Conservation (phyloP, 2,888 invertebrate genomes). For the Elmis aenea region DNA sequence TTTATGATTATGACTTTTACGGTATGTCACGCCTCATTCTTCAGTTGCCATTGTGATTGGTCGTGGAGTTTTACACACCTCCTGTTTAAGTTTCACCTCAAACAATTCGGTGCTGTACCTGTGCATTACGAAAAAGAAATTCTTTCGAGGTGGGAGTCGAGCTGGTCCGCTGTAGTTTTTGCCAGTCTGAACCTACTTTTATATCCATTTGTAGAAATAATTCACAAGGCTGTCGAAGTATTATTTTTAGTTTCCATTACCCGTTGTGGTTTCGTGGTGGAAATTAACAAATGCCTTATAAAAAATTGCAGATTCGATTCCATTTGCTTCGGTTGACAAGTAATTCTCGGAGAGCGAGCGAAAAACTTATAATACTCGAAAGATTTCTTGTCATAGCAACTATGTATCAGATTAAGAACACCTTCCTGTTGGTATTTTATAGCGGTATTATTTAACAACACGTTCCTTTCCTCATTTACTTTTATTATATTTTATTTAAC, state of each 20-base stretch:
- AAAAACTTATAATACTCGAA: too few relatives aligned
- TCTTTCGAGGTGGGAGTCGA: constrained; percentile 8
- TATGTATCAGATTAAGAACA: too few relatives aligned
- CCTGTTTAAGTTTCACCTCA: constrained; percentile 27
- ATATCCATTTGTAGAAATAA: constrained; percentile 27
- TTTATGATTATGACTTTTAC: constrained; percentile 20
- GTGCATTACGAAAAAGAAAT: constrained; percentile 6
- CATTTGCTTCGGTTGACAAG: too few relatives aligned
- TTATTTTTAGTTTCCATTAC: constrained; percentile 31
- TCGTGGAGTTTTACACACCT: constrained; percentile 32
- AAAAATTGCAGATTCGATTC: constrained; percentile 11
- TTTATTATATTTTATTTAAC: too few relatives aligned
- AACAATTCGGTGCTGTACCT: constrained; percentile 30
- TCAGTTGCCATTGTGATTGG: constrained; percentile 27
- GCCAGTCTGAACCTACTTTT: constrained; percentile 18
- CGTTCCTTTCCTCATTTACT: too few relatives aligned
- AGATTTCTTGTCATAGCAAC: too few relatives aligned
- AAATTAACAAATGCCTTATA: constrained; percentile 15
- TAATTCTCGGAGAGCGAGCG: too few relatives aligned
- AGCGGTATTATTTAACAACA: too few relatives aligned
- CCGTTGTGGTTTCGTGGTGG: constrained; percentile 26
- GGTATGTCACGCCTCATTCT: constrained; percentile 31
- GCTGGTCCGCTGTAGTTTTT: constrained; percentile 17
- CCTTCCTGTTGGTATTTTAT: too few relatives aligned
- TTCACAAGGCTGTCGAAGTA: constrained; percentile 29